Evolutionary conservation across 1,140 invertebrate genomes (phyloP).

Genomic region (Scaptomyza hsui): DNA sequence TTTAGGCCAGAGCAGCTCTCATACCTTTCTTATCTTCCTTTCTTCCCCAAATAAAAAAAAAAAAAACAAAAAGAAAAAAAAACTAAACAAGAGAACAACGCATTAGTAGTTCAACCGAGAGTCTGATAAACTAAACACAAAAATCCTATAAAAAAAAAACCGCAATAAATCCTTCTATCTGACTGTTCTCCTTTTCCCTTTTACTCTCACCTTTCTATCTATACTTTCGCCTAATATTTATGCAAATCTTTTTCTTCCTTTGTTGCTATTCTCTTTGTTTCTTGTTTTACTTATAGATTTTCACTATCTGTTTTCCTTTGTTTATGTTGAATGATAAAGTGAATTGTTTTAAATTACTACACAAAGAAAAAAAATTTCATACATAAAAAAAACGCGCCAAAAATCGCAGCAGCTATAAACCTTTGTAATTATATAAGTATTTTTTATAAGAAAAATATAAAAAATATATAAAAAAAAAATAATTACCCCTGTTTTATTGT

Average conservation of each 20-base stretch:
- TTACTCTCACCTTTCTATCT: slow-evolving; percentile 1
- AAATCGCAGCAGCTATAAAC: slow-evolving; percentile 79
- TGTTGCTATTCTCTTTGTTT: slow-evolving; percentile 30
- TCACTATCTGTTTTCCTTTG: slow-evolving; percentile 22
- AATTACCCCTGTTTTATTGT: not conserved
- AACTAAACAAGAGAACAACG: slow-evolving; percentile 72
- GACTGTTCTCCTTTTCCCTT: not conserved
- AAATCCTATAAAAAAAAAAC: slow-evolving; percentile 49
- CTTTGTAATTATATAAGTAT: slow-evolving; percentile 83
- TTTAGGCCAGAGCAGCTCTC: slow-evolving; percentile 83
- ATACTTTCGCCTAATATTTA: slow-evolving; percentile 28
- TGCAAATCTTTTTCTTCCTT: slow-evolving; percentile 37
- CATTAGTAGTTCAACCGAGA: slow-evolving; percentile 82
- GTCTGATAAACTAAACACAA: slow-evolving; percentile 81
- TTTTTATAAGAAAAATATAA: slow-evolving; percentile 83
- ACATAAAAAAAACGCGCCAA: slow-evolving; percentile 70
- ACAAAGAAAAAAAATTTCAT: slow-evolving; percentile 33
- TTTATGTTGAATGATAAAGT: slow-evolving; percentile 70
- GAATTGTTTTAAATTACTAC: slow-evolving; percentile 70
- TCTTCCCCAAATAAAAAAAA: slow-evolving; percentile 35
- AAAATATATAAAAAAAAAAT: slow-evolving; percentile 70
- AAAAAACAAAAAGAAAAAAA: slow-evolving; percentile 43
- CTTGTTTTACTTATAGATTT: slow-evolving; percentile 19
- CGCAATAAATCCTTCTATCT: slow-evolving; percentile 20
- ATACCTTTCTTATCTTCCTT: slow-evolving; percentile 3